phyloP scores from a whole-genome alignment of 2,888 invertebrate genomes.

The Phorcus lineatus region DNA sequence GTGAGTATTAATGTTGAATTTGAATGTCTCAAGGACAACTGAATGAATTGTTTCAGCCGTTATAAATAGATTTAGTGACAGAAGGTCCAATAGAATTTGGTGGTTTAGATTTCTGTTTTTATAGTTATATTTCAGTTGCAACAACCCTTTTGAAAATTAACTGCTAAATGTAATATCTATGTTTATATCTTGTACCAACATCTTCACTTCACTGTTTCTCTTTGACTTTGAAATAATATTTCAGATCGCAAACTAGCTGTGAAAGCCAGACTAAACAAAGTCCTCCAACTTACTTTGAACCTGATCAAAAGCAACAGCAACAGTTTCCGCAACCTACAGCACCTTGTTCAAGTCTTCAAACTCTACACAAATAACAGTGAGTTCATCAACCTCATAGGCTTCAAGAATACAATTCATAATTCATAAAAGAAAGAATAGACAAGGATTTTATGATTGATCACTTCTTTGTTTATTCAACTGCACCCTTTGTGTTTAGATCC shows the following conservation, averaged over 20 bases:
- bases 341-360: slow-evolving; percentile 70
- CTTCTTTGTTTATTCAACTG: neutral
- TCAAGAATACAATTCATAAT: neutral
- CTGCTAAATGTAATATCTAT: too few relatives aligned
- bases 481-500: too few relatives aligned
- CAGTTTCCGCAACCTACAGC: slow-evolving; percentile 63
- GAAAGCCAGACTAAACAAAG: slow-evolving; percentile 79
- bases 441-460: neutral
- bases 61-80: too few relatives aligned
- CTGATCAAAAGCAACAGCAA: slow-evolving; percentile 65
- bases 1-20: too few relatives aligned
- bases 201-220: too few relatives aligned
- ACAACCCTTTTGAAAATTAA: too few relatives aligned
- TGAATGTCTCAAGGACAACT: too few relatives aligned
- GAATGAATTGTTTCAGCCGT: too few relatives aligned
- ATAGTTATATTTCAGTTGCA: too few relatives aligned
- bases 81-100: too few relatives aligned
- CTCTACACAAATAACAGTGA: slow-evolving; percentile 73
- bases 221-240: slow-evolving; percentile 23
- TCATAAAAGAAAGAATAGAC: neutral
- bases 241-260: slow-evolving; percentile 80
- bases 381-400: slow-evolving; percentile 34
- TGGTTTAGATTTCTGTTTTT: too few relatives aligned
- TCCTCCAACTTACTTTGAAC: slow-evolving; percentile 68
- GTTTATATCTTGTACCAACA: too few relatives aligned